These are phyloP conservation scores for Sepiola atlantica DNA, from an alignment of 2,888 invertebrate species.

Conservation along the genomic window DNA sequence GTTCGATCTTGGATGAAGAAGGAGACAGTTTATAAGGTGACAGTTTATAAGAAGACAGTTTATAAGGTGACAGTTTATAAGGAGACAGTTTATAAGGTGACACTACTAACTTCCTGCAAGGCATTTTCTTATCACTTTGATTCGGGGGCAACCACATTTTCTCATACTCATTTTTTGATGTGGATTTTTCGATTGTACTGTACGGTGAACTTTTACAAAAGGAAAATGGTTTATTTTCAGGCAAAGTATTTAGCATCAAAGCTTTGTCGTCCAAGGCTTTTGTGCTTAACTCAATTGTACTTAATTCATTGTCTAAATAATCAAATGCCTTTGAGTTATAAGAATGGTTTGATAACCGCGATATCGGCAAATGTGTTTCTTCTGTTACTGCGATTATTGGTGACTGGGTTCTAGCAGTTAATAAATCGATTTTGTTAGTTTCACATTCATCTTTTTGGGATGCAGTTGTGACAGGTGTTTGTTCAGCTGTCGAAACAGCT, in stretches of 20 bases:
- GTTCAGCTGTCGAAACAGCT: no score
- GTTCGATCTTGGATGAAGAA: background rate
- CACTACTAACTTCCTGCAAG: background rate
- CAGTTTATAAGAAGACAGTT: background rate
- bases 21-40: background rate
- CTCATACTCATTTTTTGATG: background rate
- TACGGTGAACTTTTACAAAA: background rate
- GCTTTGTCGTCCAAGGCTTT: background rate
- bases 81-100: background rate
- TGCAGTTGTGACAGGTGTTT: background rate
- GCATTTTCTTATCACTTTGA: background rate
- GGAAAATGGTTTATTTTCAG: background rate
- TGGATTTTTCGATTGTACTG: background rate
- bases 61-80: background rate
- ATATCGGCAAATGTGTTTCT: background rate
- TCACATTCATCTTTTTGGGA: background rate
- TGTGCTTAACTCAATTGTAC: no score
- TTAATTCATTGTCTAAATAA: background rate
- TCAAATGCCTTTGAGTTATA: background rate
- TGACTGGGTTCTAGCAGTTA: background rate
- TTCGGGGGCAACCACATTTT: background rate
- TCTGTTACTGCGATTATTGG: background rate
- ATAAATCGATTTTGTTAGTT: background rate
- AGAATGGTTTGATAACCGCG: background rate
- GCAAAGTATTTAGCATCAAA: background rate